Percentiles rank a stretch among this genome's conserved stretches.
Conservation (phyloP, 1,140 invertebrate species). For the Drosophila kurseongensis region DNA sequence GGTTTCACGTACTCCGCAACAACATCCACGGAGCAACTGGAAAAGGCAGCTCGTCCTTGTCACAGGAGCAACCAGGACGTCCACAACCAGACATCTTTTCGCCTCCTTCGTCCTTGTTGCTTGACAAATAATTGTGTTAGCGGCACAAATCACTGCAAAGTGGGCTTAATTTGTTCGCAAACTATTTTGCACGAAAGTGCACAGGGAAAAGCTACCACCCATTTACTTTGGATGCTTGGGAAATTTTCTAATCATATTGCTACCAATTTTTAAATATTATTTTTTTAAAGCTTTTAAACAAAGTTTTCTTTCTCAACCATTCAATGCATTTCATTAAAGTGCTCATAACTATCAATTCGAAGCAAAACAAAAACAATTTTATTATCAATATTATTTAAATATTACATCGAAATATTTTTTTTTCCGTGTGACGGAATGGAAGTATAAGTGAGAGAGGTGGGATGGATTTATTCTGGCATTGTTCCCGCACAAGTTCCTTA, state of each 20-base stretch:
- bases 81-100: constrained; percentile 1
- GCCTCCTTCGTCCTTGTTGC: constrained; percentile 30
- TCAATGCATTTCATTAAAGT: too few relatives aligned
- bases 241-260: too few relatives aligned
- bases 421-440: neutral
- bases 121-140: constrained; percentile 76
- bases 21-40: neutral
- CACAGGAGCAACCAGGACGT: constrained; percentile 18
- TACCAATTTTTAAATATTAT: too few relatives aligned
- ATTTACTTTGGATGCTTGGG: neutral
- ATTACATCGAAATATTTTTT: neutral
- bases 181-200: constrained; percentile 55
- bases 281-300: too few relatives aligned
- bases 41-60: constrained; percentile 30
- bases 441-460: neutral
- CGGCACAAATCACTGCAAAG: constrained; percentile 77
- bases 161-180: constrained; percentile 76
- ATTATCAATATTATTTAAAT: neutral
- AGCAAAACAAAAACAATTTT: neutral
- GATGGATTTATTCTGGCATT: neutral
- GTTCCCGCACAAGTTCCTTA: constrained; percentile 1
- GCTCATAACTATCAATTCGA: too few relatives aligned
- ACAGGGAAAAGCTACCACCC: neutral
- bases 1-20: constrained; percentile 26
- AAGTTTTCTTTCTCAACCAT: too few relatives aligned